A percentile compares a stretch with the other conserved stretches of the same genome.
These are phyloP conservation scores for Lepilemur ruficaudatus DNA, from an alignment of 2,797 vertebrate genomes.

Conservation along the genomic window DNA sequence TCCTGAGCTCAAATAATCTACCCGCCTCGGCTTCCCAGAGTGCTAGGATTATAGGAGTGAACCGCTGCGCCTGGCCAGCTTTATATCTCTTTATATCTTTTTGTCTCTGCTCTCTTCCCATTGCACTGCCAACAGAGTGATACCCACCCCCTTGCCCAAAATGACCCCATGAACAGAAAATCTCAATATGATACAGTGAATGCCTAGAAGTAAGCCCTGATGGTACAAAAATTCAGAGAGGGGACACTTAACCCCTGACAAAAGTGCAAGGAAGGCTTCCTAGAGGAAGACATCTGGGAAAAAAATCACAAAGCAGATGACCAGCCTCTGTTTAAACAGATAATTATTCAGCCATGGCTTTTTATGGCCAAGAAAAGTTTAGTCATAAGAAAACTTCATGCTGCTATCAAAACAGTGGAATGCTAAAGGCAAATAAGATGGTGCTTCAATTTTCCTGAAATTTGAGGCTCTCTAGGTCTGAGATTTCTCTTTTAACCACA, in stretches of 20 bases:
- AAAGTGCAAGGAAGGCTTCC: background rate
- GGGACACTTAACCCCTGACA: background rate
- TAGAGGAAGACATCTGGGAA: background rate
- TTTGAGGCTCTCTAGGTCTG: slow-evolving; percentile 24
- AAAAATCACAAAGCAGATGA: background rate
- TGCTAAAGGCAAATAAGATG: slow-evolving; percentile 6
- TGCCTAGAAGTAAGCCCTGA: background rate
- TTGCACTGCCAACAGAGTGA: background rate
- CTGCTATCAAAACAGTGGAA: background rate
- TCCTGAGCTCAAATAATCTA: too few relatives aligned
- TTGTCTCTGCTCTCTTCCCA: background rate
- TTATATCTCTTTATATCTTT: background rate
- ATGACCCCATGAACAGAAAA: background rate
- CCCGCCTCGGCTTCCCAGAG: too few relatives aligned
- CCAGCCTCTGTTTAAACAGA: background rate
- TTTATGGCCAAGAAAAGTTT: slow-evolving; percentile 3
- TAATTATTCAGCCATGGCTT: background rate
- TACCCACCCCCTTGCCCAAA: accelerated
- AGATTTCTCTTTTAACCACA: slow-evolving; percentile 52
- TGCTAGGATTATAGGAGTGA: too few relatives aligned
- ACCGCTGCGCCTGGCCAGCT: background rate
- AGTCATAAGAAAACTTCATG: background rate
- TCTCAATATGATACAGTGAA: background rate
- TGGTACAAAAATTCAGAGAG: background rate
- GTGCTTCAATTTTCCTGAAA: slow-evolving; percentile 43